phyloP scores from a whole-genome alignment of 2,113 vertebrate genomes.

The Epinephelus moara region DNA sequence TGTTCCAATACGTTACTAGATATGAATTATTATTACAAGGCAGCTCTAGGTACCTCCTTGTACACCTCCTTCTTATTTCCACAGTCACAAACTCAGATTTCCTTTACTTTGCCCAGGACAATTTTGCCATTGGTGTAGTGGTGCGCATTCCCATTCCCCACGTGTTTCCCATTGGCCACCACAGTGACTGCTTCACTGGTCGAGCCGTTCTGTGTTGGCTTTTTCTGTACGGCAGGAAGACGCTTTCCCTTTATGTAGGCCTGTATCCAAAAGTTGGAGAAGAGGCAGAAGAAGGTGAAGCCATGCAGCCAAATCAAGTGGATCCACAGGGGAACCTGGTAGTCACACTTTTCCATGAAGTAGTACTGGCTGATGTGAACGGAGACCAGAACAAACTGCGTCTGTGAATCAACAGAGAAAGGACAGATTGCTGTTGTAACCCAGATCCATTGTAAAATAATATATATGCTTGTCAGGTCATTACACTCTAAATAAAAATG shows the following conservation, averaged over 20 bases:
- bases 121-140: conserved; percentile 87
- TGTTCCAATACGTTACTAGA: conserved; percentile 20
- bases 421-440: background rate
- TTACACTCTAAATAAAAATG: background rate
- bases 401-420: conserved; percentile 75
- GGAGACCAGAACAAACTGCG: conserved; percentile 94
- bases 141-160: conserved; percentile 83
- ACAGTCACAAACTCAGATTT: conserved; percentile 85
- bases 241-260: conserved; percentile 96
- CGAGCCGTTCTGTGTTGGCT: conserved; percentile 67
- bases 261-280: conserved; percentile 98
- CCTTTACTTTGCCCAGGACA: conserved; percentile 91
- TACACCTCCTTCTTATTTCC: conserved; percentile 10
- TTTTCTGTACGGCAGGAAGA: conserved; percentile 79
- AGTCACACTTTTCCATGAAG: conserved; percentile 94
- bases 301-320: conserved; percentile 98
- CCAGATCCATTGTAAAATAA: background rate
- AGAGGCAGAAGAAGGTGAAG: conserved; percentile 95
- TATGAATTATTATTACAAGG: conserved; percentile 38
- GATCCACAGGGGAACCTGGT: conserved; percentile 94
- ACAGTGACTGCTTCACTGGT: conserved; percentile 46
- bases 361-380: conserved; percentile 97
- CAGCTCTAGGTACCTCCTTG: conserved; percentile 3
- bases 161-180: conserved; percentile 78
- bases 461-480: background rate